Conservation (phyloP, 2,113 vertebrate genomes). For the Coptodon bakossiorum region DNA sequence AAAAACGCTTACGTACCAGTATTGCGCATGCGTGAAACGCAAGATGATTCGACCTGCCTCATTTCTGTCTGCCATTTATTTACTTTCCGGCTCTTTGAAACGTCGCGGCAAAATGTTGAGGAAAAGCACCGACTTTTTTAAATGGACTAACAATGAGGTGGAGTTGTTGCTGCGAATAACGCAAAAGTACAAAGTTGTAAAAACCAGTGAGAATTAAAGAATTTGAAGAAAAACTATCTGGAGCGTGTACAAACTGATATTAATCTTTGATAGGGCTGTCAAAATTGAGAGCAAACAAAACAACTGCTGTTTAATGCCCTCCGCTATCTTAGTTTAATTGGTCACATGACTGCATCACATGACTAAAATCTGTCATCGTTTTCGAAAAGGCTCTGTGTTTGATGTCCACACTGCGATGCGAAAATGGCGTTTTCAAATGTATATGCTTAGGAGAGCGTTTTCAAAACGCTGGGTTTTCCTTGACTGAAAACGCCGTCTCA, state of each 20-base stretch:
- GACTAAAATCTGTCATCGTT: background rate
- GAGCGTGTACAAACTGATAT: background rate
- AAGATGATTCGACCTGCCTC: background rate
- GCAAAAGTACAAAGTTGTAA: background rate
- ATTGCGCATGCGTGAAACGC: background rate
- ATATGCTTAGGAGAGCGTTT: no score
- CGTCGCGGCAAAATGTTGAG: rapidly evolving
- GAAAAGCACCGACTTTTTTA: background rate
- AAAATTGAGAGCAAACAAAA: background rate
- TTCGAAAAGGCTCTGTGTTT: no score
- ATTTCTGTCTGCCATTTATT: background rate
- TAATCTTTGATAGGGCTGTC: background rate
- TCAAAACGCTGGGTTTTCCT: no score
- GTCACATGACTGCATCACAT: background rate
- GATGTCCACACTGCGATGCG: no score
- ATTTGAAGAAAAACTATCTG: background rate
- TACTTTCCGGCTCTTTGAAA: background rate
- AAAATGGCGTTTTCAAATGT: no score
- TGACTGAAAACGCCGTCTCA: no score
- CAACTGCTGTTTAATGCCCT: background rate
- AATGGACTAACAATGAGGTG: background rate
- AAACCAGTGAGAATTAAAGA: background rate
- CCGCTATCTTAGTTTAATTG: background rate
- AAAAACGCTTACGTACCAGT: background rate
- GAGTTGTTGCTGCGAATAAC: background rate